Conservation (phyloP, 2,888 invertebrate genomes). For the Argyresthia albistria region DNA sequence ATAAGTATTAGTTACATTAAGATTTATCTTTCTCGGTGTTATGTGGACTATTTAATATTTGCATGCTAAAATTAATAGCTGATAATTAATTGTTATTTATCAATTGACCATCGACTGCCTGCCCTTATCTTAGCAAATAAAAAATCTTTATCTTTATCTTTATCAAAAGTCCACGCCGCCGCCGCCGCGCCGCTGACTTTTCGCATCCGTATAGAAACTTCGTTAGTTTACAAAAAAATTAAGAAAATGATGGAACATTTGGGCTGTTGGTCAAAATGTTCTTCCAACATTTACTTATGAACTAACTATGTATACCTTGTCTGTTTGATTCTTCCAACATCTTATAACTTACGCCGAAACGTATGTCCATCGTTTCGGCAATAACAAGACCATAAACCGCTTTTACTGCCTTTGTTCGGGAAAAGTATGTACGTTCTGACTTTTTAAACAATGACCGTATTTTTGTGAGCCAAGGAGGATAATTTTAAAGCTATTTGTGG, state of each 20-base stretch:
- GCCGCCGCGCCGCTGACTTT: background rate
- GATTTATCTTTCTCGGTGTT: too few relatives aligned
- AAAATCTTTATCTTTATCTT: too few relatives aligned
- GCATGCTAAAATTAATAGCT: too few relatives aligned
- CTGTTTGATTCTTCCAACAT: background rate
- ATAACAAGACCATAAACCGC: slow-evolving; percentile 72
- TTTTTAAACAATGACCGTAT: slow-evolving; percentile 71
- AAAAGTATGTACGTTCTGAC: slow-evolving; percentile 69
- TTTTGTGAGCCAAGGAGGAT: slow-evolving; percentile 50
- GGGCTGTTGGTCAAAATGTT: background rate
- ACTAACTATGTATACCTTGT: too few relatives aligned
- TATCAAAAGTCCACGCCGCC: background rate
- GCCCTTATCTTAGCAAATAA: too few relatives aligned
- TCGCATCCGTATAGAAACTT: background rate
- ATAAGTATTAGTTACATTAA: too few relatives aligned
- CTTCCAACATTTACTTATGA: too few relatives aligned
- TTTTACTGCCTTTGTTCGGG: slow-evolving; percentile 72
- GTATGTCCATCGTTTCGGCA: slow-evolving; percentile 57
- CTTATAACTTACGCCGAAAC: slow-evolving; percentile 24
- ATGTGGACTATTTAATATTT: too few relatives aligned
- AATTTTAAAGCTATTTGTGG: slow-evolving; percentile 29
- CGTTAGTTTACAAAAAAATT: background rate
- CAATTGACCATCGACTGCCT: too few relatives aligned
- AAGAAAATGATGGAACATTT: background rate
- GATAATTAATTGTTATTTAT: too few relatives aligned